Evolutionary conservation across 2,113 vertebrate genomes (phyloP), one percentile per base, ranked within the genome.

Genomic region (Anhinga rufa): DNA sequence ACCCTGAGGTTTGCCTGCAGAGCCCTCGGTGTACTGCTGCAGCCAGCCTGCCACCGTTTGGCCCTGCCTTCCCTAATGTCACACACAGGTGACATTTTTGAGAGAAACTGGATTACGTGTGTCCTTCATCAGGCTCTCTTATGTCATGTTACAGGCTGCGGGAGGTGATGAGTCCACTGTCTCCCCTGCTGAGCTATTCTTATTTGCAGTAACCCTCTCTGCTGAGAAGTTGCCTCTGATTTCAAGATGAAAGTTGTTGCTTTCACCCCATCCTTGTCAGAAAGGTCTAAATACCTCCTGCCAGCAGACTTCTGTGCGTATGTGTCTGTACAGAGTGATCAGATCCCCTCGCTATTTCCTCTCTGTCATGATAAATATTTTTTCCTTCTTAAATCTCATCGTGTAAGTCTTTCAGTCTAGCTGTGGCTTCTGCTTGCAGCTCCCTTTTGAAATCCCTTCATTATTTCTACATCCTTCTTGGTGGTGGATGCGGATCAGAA

Each of bases 201-300:
- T 79, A 25, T 42, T 24, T 31, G 24, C 52, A 21, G 34, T 38
- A 86, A 68, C 55, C 38, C 24, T 60, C 61, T 91, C 42, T 85
- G 81, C 83, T 79, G 70, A 71, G 61, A 92, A 72, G 31, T 32
- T 76, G 60, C 44, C 52, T 91, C 87, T 95, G 81, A 82, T 87
- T 89, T 95, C 21, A 34, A 40, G 81, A 95, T 87, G 77, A 87
- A 95, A 84, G 86, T 48, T 91, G 57, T 64, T 74, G 55, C 72
- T 87, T 95, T 85, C 0, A 2, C 57, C 91, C 48, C 36, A 55
- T 75, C 54, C 44, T 91, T 64, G 22, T 60, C 48, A 26, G 81
- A 88, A 89, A 92, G 69, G 25, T 64, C 83, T 83, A 68, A 83
- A 64, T 36, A 42, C 76, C 51, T 85, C 64, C 86, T 88, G 69